Base-by-base conservation (phyloP, 1,140 invertebrate genomes). In the Oreohelix idahoensis region DNA sequence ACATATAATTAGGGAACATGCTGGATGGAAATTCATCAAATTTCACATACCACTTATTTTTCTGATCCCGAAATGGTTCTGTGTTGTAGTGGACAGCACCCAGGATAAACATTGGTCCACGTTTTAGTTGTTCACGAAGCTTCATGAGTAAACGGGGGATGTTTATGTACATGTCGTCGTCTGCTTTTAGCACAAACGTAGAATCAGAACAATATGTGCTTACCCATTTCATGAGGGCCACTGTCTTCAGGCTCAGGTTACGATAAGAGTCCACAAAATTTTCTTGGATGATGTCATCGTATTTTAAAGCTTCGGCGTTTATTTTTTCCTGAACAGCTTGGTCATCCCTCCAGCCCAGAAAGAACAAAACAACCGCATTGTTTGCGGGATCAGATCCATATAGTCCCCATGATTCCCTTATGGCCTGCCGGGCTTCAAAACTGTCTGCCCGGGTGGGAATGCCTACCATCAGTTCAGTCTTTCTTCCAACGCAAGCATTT, bases 221-320 rank as follows among this genome's bases (percentile, higher is more conserved):
- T 66, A 95, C 94, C 95, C 96, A 97, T 89, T 96, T 96, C 32
- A 97, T 94, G 8, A 94, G 94, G 94, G 96, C 96, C 1, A 96
- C 94, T 91, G 96, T 96, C 91, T 97, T 97, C 86, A 97, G 96
- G 2, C 96, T 97, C 92, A 97, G 94, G 92, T 97, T 97, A 84
- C 95, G 94, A 89, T 97, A 97, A 39, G 94, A 94, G 92, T 97
- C 96, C n/a, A 93, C 83, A 91, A 97, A 97, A 86, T 94, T 95
- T 32, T 96, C 96, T 93, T 96, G 96, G 39, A 97, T 93, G 80
- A 97, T 93, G 89, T 97, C 96, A 29, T 93, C 91, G 86, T 95
- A 94, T 0, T 86, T 86, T 0, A 87, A 86, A 87, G 94, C 94
- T 91, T 97, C 96, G 39, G 70, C 76, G 17, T 38, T 32, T 15